Base-by-base conservation (phyloP, 2,888 invertebrate species). In the Danaus chrysippus region DNA sequence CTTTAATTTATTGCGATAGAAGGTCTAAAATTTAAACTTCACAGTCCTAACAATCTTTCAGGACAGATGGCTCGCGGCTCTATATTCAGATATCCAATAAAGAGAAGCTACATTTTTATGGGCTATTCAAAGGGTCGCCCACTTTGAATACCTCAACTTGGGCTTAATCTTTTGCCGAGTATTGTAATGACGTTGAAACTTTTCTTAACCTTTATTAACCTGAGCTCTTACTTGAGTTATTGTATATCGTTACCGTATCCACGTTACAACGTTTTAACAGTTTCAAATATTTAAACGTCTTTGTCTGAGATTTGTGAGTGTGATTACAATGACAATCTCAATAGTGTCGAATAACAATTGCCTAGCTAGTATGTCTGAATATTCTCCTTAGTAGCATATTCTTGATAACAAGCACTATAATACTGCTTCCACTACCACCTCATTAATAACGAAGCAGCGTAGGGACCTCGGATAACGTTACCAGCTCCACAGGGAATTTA, bases 91-190 rank as follows among this genome's bases (percentile, higher is more conserved):
- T 82, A 79, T 79, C 81, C 81, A 83, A 84, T 84, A 84, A 81
- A 80, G 79, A 76, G 73, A 68, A 76, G 76, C 77, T 75, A 80
- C 79, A 80, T 83, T 84, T 84, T 86, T 84, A 86, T 83, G 75
- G 78, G 73, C 79, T 79, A 79, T 79, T 81, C 74, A 70, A 71
- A 79, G 78, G 83, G 81, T 82, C 79, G 79, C 72, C 78, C 78
- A 78, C 74, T 78, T 78, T 73, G 79, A 81, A 84, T 85, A 83
- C 81, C 79, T 82, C 76, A 78, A 83, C 73, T 82, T 81, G 73
- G 73, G 75, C 80, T 78, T 84, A 84, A 84, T 85, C 84, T 84
- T 83, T 77, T 77, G 77, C 76, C 71, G n/a, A n/a, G n/a, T n/a
- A n/a, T n/a, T n/a, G n/a, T n/a, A n/a, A n/a, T n/a, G n/a, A n/a